Evolutionary conservation across 2,113 vertebrate species (phyloP).

Genomic region (Rissa tridactyla): DNA sequence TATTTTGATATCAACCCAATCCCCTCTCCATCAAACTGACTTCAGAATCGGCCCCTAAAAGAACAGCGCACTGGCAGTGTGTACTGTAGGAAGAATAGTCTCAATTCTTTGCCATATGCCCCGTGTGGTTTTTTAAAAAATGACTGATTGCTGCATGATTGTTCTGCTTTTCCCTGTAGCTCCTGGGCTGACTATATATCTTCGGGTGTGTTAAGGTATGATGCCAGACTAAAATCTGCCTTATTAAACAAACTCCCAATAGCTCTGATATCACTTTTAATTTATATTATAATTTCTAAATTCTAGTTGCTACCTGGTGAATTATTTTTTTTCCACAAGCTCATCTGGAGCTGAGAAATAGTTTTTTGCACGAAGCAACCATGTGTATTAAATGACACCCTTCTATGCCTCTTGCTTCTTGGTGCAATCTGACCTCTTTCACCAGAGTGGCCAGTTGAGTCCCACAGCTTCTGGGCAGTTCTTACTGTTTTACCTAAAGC

Average conservation of each 20-base stretch:
- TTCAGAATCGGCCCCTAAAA: background rate
- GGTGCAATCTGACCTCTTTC: background rate
- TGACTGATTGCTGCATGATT: constrained; percentile 4
- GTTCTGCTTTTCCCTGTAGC: constrained; percentile 38
- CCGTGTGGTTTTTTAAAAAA: constrained; percentile 15
- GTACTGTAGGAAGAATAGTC: background rate
- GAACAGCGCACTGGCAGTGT: background rate
- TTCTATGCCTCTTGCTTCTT: background rate
- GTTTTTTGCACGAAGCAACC: background rate
- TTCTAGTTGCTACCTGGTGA: background rate
- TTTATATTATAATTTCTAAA: constrained; percentile 68
- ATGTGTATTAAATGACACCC: background rate
- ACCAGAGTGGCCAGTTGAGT: background rate
- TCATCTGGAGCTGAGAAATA: constrained; percentile 21
- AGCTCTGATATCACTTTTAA: constrained; percentile 59
- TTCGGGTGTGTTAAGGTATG: constrained; percentile 6
- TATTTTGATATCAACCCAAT: background rate
- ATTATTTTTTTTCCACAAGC: background rate
- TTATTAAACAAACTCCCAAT: constrained; percentile 58
- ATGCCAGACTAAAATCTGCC: constrained; percentile 52
- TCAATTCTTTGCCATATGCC: constrained; percentile 12
- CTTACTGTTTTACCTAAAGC: constrained; percentile 33
- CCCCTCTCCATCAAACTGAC: background rate
- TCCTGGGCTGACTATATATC: constrained; percentile 19
- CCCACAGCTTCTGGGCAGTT: constrained; percentile 2